phyloP scores from a whole-genome alignment of 2,113 vertebrate genomes.

The Centrocercus urophasianus region DNA sequence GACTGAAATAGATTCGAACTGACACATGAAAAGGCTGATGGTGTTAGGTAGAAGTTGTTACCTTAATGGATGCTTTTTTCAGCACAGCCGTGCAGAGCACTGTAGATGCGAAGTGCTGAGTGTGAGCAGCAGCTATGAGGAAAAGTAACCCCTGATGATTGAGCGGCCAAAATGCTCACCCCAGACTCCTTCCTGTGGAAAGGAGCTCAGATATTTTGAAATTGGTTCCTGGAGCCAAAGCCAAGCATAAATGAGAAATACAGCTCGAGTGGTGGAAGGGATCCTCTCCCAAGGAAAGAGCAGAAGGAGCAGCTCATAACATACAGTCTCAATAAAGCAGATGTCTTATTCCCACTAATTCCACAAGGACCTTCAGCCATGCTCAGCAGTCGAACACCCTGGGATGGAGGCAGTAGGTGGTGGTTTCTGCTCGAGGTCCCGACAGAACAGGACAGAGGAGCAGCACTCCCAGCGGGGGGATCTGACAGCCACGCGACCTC shows the following conservation, averaged over 20 bases:
- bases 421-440: not conserved
- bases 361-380: no score
- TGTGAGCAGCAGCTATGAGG: conserved; percentile 27
- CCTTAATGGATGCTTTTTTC: conserved; percentile 61
- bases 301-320: conserved; percentile 49
- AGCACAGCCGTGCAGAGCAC: not conserved
- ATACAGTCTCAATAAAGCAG: conserved; percentile 44
- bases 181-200: conserved; percentile 49
- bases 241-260: conserved; percentile 66
- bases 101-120: conserved; percentile 33
- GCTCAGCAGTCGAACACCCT: no score
- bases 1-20: conserved; percentile 57
- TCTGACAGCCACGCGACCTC: conserved; percentile 35
- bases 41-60: conserved; percentile 42
- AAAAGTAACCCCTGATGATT: not conserved
- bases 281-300: conserved; percentile 10
- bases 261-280: conserved; percentile 31
- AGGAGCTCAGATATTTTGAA: conserved; percentile 31
- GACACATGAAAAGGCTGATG: conserved; percentile 25
- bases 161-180: conserved; percentile 22
- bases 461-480: not conserved
- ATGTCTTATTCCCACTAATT: not conserved
- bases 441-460: not conserved
- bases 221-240: conserved; percentile 39
- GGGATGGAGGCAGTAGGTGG: not conserved